Evolutionary conservation across 2,888 invertebrate genomes (phyloP).

Genomic region (Odontomyia ornata): DNA sequence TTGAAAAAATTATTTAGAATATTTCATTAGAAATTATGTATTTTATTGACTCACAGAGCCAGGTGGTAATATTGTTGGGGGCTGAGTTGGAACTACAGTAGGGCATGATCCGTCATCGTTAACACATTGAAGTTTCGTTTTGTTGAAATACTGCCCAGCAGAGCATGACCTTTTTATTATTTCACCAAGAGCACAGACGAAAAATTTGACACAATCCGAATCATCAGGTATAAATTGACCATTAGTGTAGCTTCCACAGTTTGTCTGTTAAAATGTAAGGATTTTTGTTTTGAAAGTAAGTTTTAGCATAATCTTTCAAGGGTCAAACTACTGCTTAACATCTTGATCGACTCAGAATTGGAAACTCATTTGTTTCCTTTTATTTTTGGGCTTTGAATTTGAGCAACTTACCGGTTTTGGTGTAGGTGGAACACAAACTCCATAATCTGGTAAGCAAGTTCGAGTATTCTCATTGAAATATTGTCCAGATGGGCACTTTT

Average conservation of each 20-base stretch:
- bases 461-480: constrained; percentile 51
- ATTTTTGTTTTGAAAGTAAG: too few relatives aligned
- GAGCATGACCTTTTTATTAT: background rate
- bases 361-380: too few relatives aligned
- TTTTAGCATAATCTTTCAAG: too few relatives aligned
- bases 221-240: constrained; percentile 53
- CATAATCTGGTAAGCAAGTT: constrained; percentile 46
- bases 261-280: constrained; percentile 14
- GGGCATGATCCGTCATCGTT: constrained; percentile 34
- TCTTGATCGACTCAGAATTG: too few relatives aligned
- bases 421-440: constrained; percentile 28
- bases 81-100: background rate
- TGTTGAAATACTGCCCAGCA: constrained; percentile 16
- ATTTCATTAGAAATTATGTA: background rate
- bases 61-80: background rate
- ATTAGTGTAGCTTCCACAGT: constrained; percentile 19
- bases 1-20: background rate
- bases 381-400: too few relatives aligned
- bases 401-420: background rate
- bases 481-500: constrained; percentile 52
- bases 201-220: constrained; percentile 55
- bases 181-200: constrained; percentile 55
- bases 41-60: background rate
- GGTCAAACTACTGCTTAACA: too few relatives aligned
- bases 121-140: background rate